A percentile compares a stretch with the other conserved stretches of the same genome.
Evolutionary conservation across 1,140 invertebrate species (phyloP).

Genomic region (Ooceraea biroi): DNA sequence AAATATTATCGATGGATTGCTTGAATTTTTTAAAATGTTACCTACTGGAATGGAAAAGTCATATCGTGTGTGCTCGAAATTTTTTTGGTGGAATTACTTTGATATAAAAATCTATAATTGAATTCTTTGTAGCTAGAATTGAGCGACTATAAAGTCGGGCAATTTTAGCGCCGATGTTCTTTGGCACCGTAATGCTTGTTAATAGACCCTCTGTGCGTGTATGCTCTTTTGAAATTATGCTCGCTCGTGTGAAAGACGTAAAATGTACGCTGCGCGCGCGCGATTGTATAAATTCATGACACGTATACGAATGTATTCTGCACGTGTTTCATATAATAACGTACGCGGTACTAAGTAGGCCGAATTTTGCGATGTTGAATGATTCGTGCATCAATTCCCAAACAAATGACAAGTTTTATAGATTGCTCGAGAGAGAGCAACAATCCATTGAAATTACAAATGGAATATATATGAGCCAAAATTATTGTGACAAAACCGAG

Average conservation of each 20-base stretch:
- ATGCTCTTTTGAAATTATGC: conserved; percentile 18
- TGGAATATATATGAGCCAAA: background rate
- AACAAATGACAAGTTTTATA: conserved; percentile 9
- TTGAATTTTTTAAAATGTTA: background rate
- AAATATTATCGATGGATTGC: background rate
- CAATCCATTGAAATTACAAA: background rate
- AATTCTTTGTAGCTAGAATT: background rate
- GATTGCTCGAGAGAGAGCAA: conserved; percentile 1
- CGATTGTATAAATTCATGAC: conserved; percentile 14
- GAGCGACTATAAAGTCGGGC: background rate
- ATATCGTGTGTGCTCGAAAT: background rate
- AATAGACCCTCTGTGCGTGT: conserved; percentile 34
- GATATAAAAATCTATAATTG: conserved; percentile 27
- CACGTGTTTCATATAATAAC: conserved; percentile 13
- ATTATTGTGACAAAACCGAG: no score
- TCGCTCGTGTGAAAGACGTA: background rate
- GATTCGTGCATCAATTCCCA: conserved; percentile 50
- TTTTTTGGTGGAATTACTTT: background rate
- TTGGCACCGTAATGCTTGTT: conserved; percentile 32
- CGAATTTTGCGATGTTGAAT: conserved; percentile 62
- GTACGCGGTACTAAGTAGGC: conserved; percentile 44
- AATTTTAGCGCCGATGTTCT: conserved; percentile 28
- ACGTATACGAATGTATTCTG: background rate
- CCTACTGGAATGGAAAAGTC: background rate
- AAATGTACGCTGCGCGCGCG: background rate